Base-by-base conservation (phyloP, 2,113 vertebrate genomes). In the Glaucomys volans region DNA sequence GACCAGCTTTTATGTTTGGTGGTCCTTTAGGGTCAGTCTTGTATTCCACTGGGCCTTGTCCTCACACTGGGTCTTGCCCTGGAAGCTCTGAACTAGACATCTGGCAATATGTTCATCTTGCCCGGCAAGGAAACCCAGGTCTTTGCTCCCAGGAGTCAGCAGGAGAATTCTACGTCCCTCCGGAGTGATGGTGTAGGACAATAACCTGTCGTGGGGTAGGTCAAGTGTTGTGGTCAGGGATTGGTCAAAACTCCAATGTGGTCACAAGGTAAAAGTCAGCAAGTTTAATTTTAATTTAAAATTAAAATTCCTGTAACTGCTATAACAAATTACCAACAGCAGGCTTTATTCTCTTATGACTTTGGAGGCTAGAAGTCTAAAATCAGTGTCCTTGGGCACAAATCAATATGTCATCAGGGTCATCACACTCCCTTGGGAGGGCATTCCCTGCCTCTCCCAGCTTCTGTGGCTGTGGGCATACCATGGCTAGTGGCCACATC, bases 1-100 rank as follows among this genome's bases (percentile, higher is more conserved):
- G 57, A 76, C 57, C 13, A 18, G 35, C 8, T 17, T 24, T 22
- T 14, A 14, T 24, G n/a, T 62, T n/a, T 80, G 71, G 62, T 24
- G 24, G 28, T 71, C 28, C 44, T 22, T 66, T 79, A 37, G 42
- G 17, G 35, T 62, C 42, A 42, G 44, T n/a, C 42, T 85, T 37
- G 0, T 59, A 37, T 82, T 81, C 74, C 14, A n/a, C n/a, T n/a
- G n/a, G n/a, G n/a, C 2, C 47, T 93, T 95, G 59, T 85, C 52
- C 81, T 86, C 24, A 93, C 32, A 18, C 17, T 91, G 17, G 26
- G 18, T 87, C 74, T 95, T 90, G 26, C 44, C 64, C 66, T 83
- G 8, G 40, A 87, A 84, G 47, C 74, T 81, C 64, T 74, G 69
- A 87, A 71, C 42, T 64, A 71, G 75, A 35, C 57, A 30, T 94